Evolutionary conservation across 2,888 invertebrate species (phyloP).

Genomic region (Acholoe squamosa): DNA sequence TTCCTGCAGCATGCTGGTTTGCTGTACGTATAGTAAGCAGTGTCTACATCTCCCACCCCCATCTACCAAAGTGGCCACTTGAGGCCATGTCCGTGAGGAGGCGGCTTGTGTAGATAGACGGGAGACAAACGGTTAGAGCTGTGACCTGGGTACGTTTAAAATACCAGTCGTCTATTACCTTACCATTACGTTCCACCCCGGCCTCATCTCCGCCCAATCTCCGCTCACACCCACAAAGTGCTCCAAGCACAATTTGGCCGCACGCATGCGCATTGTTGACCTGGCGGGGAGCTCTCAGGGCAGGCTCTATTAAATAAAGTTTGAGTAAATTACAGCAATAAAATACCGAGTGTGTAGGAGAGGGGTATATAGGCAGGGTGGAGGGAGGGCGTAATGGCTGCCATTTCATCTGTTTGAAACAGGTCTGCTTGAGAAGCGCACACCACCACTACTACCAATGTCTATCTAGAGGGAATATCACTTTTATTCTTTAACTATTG

Average conservation of each 20-base stretch:
- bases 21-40: no score
- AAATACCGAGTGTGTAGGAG: neutral
- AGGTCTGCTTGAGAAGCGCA: neutral
- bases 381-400: neutral
- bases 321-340: slow-evolving; percentile 6
- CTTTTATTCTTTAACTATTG: no score
- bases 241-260: neutral
- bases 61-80: no score
- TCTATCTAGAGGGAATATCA: no score
- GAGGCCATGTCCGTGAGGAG: no score
- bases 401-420: neutral
- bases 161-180: slow-evolving; percentile 27
- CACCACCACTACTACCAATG: no score
- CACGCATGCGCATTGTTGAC: neutral
- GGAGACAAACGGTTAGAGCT: slow-evolving; percentile 17
- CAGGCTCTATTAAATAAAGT: slow-evolving; percentile 27
- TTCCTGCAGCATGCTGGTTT: no score
- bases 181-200: neutral
- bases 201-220: neutral
- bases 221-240: neutral
- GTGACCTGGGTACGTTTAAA: neutral
- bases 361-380: neutral
- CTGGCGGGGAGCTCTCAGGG: neutral
- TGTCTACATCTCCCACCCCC: no score
- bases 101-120: neutral